Conservation (phyloP, 2,113 vertebrate species). For the Spea bombifrons region DNA sequence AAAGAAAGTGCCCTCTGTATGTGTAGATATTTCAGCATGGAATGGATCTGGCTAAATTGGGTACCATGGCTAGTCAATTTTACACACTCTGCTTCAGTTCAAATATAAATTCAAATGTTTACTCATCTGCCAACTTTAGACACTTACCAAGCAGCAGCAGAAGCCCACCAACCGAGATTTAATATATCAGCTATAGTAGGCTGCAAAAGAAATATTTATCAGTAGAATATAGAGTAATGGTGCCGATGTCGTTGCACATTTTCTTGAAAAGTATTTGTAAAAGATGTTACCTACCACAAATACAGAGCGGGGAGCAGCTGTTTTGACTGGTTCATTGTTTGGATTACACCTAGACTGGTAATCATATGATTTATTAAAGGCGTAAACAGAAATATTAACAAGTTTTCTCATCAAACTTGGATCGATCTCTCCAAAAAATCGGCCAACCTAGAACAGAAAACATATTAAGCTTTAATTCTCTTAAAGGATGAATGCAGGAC, state of each 20-base stretch:
- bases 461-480: background rate
- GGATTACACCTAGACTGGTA: conserved; percentile 95
- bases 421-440: conserved; percentile 96
- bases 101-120: too few species aligned
- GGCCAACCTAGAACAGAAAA: conserved; percentile 68
- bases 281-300: conserved; percentile 79
- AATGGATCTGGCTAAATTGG: too few species aligned
- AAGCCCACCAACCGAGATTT: conserved; percentile 94
- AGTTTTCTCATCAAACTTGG: conserved; percentile 88
- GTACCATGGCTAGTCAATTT: too few species aligned
- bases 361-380: conserved; percentile 95
- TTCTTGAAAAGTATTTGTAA: background rate
- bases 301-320: conserved; percentile 82
- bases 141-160: conserved; percentile 90
- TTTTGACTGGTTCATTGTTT: conserved; percentile 83
- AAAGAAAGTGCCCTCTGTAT: too few species aligned
- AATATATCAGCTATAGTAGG: conserved; percentile 90
- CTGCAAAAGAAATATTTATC: conserved; percentile 59
- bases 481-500: too few species aligned
- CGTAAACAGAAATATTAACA: conserved; percentile 86
- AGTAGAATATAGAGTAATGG: background rate
- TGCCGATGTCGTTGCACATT: fast-evolving
- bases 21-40: too few species aligned
- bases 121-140: too few species aligned
- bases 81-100: too few species aligned